phyloP scores from a whole-genome alignment of 2,797 vertebrate species.

The Eospalax fontanierii region DNA sequence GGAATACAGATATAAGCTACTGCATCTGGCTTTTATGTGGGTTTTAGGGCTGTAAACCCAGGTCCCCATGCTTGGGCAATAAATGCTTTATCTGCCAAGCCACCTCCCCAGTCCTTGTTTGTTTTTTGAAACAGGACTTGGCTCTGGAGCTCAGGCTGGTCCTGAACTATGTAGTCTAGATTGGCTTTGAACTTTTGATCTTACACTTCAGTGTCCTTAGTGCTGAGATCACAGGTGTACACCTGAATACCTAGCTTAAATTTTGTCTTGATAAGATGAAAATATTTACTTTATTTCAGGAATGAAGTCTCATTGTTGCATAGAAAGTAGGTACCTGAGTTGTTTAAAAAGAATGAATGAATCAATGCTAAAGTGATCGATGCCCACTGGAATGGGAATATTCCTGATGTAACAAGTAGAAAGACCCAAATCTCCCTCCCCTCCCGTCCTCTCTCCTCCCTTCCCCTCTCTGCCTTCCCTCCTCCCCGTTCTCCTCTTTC shows the following conservation, averaged over 20 bases:
- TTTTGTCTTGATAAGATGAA: background rate
- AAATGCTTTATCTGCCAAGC: background rate
- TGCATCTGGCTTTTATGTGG: background rate
- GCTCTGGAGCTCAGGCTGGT: too few species aligned
- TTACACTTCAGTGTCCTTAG: background rate
- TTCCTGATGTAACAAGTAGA: background rate
- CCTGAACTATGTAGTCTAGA: background rate
- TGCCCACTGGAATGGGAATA: background rate
- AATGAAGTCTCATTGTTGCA: background rate
- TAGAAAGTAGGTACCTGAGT: background rate
- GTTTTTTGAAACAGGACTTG: background rate
- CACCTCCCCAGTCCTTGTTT: background rate
- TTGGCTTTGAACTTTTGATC: background rate
- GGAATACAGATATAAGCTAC: background rate
- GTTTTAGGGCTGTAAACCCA: background rate
- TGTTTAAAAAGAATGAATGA: slow-evolving; percentile 53
- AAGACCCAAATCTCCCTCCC: too few species aligned
- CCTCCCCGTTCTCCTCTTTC: too few species aligned
- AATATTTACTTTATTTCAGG: slow-evolving; percentile 28
- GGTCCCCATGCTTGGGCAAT: background rate
- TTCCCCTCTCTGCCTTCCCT: rapidly evolving
- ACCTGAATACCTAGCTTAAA: background rate
- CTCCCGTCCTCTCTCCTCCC: too few species aligned
- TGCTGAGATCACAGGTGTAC: background rate
- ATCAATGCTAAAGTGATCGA: background rate